A percentile compares a stretch with the other conserved stretches of the same genome.
phyloP scores from a whole-genome alignment of 2,797 vertebrate genomes.

The Gambelia wislizenii region DNA sequence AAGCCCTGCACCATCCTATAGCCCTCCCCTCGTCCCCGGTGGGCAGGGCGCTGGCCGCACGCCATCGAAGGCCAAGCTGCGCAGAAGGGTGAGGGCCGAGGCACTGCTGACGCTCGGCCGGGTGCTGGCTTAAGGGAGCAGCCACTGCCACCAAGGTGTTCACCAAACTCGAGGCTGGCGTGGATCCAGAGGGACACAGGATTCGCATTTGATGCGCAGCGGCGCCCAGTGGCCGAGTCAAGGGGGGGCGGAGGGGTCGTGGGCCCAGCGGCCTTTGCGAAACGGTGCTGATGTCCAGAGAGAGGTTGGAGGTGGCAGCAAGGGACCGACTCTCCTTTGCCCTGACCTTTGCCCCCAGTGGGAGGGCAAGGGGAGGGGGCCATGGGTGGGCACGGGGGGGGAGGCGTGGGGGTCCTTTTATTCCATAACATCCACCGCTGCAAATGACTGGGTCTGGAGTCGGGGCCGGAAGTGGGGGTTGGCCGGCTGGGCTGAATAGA shows the following conservation, averaged over 20 bases:
- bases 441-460: not conserved
- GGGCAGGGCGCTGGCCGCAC: too few relatives aligned
- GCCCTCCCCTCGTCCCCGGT: constrained; percentile 50
- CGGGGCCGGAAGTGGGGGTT: not conserved
- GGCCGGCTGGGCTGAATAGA: too few relatives aligned
- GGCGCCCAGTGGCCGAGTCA: not conserved
- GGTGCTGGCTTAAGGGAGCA: not conserved
- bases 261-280: too few relatives aligned
- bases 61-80: too few relatives aligned
- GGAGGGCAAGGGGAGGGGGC: not conserved
- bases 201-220: too few relatives aligned
- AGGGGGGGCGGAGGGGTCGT: not conserved
- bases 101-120: not conserved
- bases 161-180: not conserved
- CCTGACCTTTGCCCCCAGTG: not conserved
- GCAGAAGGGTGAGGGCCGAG: constrained; percentile 46
- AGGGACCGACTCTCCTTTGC: not conserved
- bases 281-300: not conserved
- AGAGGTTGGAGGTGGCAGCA: not conserved
- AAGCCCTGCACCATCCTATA: constrained; percentile 97
- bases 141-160: accelerated
- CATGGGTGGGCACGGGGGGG: not conserved
- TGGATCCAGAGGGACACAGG: too few relatives aligned
- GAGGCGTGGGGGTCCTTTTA: not conserved
- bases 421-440: not conserved